Evolutionary conservation across 2,113 vertebrate species (phyloP).

Genomic region (Phyllostomus discolor): DNA sequence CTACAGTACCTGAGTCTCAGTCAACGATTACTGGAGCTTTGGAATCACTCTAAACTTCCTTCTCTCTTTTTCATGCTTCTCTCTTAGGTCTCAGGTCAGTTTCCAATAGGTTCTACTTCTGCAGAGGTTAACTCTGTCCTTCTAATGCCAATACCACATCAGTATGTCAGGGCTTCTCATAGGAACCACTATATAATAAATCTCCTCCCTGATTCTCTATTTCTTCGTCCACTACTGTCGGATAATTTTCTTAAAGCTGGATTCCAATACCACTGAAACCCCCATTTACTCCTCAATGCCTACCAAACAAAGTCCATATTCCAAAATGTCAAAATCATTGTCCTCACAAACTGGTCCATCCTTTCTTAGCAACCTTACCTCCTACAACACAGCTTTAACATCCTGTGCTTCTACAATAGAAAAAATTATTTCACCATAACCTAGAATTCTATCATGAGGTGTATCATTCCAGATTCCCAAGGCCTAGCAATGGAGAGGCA

Average conservation of each 20-base stretch:
- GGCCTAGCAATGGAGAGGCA: background rate
- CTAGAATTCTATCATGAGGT: background rate
- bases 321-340: background rate
- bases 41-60: background rate
- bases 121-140: background rate
- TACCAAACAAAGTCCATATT: background rate
- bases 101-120: background rate
- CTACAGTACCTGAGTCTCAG: background rate
- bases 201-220: background rate
- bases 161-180: background rate
- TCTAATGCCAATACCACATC: background rate
- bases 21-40: background rate
- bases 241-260: background rate
- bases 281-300: background rate
- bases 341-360: background rate
- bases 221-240: background rate
- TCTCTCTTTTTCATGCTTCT: background rate
- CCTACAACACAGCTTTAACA: background rate
- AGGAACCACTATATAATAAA: background rate
- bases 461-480: background rate
- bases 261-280: background rate
- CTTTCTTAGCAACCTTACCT: background rate
- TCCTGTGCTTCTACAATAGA: background rate
- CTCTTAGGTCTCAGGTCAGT: background rate
- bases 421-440: background rate